phyloP scores from a whole-genome alignment of 2,888 invertebrate species.

The Drosophila antonietae region DNA sequence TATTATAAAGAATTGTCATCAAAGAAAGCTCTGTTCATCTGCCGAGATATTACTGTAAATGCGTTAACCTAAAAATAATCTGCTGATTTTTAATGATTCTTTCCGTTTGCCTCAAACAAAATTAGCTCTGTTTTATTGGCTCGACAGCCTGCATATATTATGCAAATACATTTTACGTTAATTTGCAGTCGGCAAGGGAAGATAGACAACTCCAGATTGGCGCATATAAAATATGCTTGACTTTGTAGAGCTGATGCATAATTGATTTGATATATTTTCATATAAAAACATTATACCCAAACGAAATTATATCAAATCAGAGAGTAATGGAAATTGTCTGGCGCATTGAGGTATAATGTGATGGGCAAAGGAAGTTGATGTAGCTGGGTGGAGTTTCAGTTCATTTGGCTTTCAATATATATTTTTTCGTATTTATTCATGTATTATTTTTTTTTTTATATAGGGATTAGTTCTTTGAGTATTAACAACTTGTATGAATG shows the following conservation, averaged over 20 bases:
- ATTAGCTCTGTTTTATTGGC: not conserved
- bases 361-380: not conserved
- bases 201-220: not conserved
- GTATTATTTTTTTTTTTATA: no score
- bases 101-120: not conserved
- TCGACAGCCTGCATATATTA: conserved; percentile 8
- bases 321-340: not conserved
- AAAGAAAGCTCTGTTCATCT: not conserved
- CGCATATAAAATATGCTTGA: not conserved
- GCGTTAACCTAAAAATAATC: not conserved
- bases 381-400: not conserved
- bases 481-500: not conserved
- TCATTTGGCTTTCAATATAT: no score
- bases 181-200: not conserved
- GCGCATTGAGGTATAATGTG: no score
- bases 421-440: no score
- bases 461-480: not conserved
- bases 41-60: not conserved
- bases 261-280: conserved; percentile 1
- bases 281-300: not conserved
- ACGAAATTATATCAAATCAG: not conserved
- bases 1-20: not conserved
- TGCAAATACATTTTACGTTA: conserved; percentile 4
- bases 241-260: not conserved
- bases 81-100: not conserved